Base-by-base conservation (phyloP, 1,140 invertebrate species). In the Formica selysi region DNA sequence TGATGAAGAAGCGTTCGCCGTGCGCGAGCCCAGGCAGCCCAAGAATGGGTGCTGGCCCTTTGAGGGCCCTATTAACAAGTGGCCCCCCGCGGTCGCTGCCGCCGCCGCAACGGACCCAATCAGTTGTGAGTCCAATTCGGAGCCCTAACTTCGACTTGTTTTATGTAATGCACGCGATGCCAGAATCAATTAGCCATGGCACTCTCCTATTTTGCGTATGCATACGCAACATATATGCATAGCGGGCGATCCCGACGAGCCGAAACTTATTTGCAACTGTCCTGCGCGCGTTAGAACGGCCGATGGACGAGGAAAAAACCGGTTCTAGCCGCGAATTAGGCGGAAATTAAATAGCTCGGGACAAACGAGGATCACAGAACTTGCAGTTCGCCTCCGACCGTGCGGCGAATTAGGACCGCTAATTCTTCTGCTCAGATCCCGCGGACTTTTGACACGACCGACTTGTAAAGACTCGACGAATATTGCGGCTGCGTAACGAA, bases 111-210 rank as follows among this genome's bases (percentile, higher is more conserved):
- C 85, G 86, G 83, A 81, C 89, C 89, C 86, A 91, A 91, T 92
- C 90, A 92, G 76, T 86, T 87, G 32, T 61, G 73, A 86, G 73
- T 87, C 87, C 89, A 86, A 91, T 88, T 85, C 89, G 26, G 64
- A 61, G 74, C 41, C 84, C 76, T 41, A 32, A 84, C 70, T 78
- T 85, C 88, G 85, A 91, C 89, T 92, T 92, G 89, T 91, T 92
- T 92, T 91, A 92, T 92, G 91, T 91, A 92, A 92, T 91, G 86
- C 83, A 85, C 88, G 89, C 89, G 87, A 92, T 83, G 92, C 91
- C 91, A 85, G 88, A 92, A 92, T 93, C 92, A 92, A 93, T 93
- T 92, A 92, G 91, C 81, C 83, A 54, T 64, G 57, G 74, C 86
- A 92, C 86, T 89, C 91, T 90, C 90, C 89, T 91, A 91, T 92